phyloP scores from a whole-genome alignment of 2,888 invertebrate genomes.

The Drosophila pegasa region DNA sequence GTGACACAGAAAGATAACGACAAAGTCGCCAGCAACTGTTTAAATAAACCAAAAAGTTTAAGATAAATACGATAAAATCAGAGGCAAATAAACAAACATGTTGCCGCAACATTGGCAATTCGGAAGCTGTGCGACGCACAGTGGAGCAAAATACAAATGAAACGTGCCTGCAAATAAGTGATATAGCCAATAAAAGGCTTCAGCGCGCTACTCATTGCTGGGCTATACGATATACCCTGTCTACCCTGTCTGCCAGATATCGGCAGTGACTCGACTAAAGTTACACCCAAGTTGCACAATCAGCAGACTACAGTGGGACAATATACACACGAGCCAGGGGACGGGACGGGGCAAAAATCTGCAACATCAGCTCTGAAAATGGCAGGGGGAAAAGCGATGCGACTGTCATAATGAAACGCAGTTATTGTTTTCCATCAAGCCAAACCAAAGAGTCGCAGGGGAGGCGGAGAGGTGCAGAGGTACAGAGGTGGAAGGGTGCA shows the following conservation, averaged over 20 bases:
- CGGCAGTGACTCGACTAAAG: slow-evolving; percentile 42
- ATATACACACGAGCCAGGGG: neutral
- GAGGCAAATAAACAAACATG: slow-evolving; percentile 58
- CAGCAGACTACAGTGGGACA: slow-evolving; percentile 36
- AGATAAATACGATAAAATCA: slow-evolving; percentile 42
- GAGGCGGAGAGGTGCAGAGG: neutral
- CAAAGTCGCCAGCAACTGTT: slow-evolving; percentile 49
- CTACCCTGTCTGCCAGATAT: slow-evolving; percentile 1
- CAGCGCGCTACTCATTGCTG: slow-evolving; percentile 47
- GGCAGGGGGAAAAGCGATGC: slow-evolving; percentile 23
- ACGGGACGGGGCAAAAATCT: slow-evolving; percentile 33
- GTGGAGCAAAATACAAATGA: slow-evolving; percentile 17
- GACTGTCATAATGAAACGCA: slow-evolving; percentile 58
- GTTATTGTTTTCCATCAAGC: slow-evolving; percentile 58
- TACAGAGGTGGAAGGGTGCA: slow-evolving; percentile 1
- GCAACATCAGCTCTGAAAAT: slow-evolving; percentile 46
- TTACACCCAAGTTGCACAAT: slow-evolving; percentile 61
- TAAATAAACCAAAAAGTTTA: slow-evolving; percentile 41
- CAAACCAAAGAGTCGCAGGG: slow-evolving; percentile 44
- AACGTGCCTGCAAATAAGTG: slow-evolving; percentile 30
- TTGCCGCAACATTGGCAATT: slow-evolving; percentile 59
- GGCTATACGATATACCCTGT: slow-evolving; percentile 27
- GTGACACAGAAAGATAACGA: slow-evolving; percentile 74
- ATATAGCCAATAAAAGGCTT: slow-evolving; percentile 27
- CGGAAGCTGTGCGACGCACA: slow-evolving; percentile 58